Base-by-base conservation (phyloP, 2,888 invertebrate genomes). In the Atherix ibis region DNA sequence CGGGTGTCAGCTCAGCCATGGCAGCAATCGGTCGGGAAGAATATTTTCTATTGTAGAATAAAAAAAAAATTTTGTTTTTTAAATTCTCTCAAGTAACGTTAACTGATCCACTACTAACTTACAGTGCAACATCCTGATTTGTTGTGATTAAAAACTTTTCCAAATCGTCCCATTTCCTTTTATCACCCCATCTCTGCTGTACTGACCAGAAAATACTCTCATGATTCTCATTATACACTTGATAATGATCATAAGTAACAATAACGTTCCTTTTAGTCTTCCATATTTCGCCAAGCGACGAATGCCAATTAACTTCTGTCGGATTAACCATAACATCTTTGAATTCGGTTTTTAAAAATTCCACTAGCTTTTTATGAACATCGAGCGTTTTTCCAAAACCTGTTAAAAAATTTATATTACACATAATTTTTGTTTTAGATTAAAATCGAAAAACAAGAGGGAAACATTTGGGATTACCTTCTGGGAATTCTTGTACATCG, bases 1-100 rank as follows among this genome's bases (percentile, higher is more conserved):
- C 67, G 1, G 76, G 73, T 0, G 77, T 78, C 28, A 77, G 46
- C 53, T 78, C 73, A 0, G 76, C 74, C 77, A 77, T 78, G 35
- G 74, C 67, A 14, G 75, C 70, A 44, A 68, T 60, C 2, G 65
- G 61, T 5, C 58, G 52, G 27, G n/a, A n/a, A n/a, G n/a, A n/a
- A n/a, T n/a, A n/a, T n/a, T n/a, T n/a, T n/a, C n/a, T n/a, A n/a
- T n/a, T n/a, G n/a, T n/a, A n/a, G n/a, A n/a, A n/a, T n/a, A 22
- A 22, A 8, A 22, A 22, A 22, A 22, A 22, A 10, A 22, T 10
- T 6, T 22, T 8, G 22, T 22, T 8, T 8, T 8, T n/a, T n/a
- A n/a, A n/a, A 28, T 16, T 28, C 4, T 16, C 14, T 6, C 8
- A 28, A 16, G 19, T 6, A 19, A 8, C 22, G 6, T 22, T 8